phyloP scores from a whole-genome alignment of 2,797 vertebrate species.

The Ctenochaetus hawaiiensis region DNA sequence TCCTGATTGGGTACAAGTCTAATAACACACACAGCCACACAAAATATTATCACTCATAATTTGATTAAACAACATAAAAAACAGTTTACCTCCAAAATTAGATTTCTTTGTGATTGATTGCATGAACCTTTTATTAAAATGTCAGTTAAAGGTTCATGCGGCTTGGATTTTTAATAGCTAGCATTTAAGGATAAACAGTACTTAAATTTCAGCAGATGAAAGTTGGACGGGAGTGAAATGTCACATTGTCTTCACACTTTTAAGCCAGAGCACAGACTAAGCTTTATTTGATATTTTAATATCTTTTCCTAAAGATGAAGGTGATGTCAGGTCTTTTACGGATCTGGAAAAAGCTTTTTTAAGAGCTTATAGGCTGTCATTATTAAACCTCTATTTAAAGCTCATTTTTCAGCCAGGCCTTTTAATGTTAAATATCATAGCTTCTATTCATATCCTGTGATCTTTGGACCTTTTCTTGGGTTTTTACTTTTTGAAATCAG shows the following conservation, averaged over 20 bases:
- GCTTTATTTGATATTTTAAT: constrained; percentile 33
- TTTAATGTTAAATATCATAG: neutral
- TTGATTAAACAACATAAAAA: too few species aligned
- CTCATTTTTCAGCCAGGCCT: neutral
- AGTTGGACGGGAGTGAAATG: constrained; percentile 22
- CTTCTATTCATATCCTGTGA: neutral
- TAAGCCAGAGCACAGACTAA: neutral
- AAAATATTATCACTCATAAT: neutral
- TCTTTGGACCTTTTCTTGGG: neutral
- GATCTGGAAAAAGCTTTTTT: neutral
- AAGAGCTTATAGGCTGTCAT: constrained; percentile 1
- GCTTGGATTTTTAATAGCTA: neutral
- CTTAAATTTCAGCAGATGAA: neutral
- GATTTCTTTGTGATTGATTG: neutral
- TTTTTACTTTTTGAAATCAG: neutral
- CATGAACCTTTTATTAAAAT: constrained; percentile 23
- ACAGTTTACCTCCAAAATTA: neutral
- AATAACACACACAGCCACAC: constrained; percentile 43
- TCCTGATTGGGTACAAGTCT: constrained; percentile 79
- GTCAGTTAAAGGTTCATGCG: constrained; percentile 18
- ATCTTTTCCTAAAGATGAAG: neutral
- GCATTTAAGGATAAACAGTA: neutral
- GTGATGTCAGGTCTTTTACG: constrained; percentile 9
- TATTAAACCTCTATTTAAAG: constrained; percentile 10
- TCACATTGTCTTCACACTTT: neutral